Percentiles rank a stretch among this genome's conserved stretches.
Evolutionary conservation across 2,797 vertebrate species (phyloP).

Genomic region (Notolepis coatsorum): DNA sequence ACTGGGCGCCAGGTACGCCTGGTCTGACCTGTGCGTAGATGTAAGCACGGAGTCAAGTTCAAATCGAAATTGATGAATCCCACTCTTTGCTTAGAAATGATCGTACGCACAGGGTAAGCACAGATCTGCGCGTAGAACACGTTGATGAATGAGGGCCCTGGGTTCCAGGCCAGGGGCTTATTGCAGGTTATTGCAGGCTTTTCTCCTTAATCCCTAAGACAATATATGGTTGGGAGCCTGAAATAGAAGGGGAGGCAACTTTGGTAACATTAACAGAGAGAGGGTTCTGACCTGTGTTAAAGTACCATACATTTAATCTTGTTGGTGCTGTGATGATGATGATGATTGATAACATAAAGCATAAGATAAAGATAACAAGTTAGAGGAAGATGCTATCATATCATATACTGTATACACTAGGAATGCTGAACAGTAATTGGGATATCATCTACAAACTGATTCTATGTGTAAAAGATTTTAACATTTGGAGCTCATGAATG

Average conservation of each 20-base stretch:
- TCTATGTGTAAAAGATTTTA: not conserved
- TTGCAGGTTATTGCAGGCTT: slow-evolving; percentile 64
- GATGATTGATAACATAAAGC: not conserved
- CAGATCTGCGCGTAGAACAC: too few species aligned
- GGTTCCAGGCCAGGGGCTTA: slow-evolving; percentile 37
- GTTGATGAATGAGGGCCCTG: too few species aligned
- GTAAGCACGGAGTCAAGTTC: too few species aligned
- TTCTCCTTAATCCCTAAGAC: slow-evolving; percentile 34
- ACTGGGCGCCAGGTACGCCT: too few species aligned
- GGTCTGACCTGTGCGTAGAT: too few species aligned
- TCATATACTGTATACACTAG: not conserved
- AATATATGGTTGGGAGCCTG: slow-evolving; percentile 28
- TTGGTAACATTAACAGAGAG: slow-evolving; percentile 4
- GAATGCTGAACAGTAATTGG: not conserved
- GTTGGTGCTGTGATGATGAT: slow-evolving; percentile 6
- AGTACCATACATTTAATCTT: not conserved
- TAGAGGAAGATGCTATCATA: too few species aligned
- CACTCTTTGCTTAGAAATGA: too few species aligned
- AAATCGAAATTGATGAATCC: too few species aligned
- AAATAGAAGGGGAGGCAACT: slow-evolving; percentile 5
- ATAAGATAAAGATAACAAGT: not conserved
- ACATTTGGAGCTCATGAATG: not conserved
- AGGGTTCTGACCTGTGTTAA: slow-evolving; percentile 16
- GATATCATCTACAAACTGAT: not conserved
- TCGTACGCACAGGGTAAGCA: too few species aligned